A percentile compares a stretch with the other conserved stretches of the same genome.
These are phyloP conservation scores for Dasyornis broadbenti DNA, from an alignment of 2,113 vertebrate species.

Conservation along the genomic window DNA sequence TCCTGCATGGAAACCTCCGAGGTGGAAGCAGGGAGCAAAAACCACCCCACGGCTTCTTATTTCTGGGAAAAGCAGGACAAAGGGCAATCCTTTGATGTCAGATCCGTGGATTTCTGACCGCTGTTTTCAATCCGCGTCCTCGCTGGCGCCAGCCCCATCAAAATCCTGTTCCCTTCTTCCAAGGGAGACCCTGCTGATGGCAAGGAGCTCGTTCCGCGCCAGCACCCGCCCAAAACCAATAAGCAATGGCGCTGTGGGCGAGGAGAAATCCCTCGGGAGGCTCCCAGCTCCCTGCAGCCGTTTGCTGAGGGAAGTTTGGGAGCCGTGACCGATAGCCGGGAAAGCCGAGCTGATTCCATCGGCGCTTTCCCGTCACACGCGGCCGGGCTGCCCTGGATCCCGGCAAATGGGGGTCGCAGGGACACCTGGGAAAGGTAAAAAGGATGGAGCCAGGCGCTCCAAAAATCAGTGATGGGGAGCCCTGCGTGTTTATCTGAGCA, in stretches of 20 bases:
- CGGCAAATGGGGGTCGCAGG: neutral
- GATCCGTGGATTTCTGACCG: neutral
- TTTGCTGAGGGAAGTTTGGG: neutral
- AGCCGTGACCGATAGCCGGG: neutral
- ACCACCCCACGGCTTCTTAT: neutral
- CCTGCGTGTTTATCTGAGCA: rapidly evolving
- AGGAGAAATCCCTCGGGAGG: neutral
- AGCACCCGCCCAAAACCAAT: neutral
- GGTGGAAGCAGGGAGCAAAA: neutral
- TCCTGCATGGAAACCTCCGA: neutral
- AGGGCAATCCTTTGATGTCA: neutral
- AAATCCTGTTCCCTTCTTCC: neutral
- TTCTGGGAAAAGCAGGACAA: neutral
- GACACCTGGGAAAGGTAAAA: neutral
- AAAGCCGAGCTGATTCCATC: neutral
- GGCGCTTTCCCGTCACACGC: neutral
- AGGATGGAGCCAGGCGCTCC: neutral
- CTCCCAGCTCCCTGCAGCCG: constrained; percentile 15
- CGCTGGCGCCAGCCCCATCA: neutral
- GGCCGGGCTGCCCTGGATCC: neutral
- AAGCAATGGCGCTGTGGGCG: neutral
- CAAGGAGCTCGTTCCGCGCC: neutral
- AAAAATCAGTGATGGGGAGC: neutral
- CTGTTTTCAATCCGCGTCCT: neutral
- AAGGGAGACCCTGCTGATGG: neutral